These are phyloP conservation scores for Tangachromis dhanisi DNA, from an alignment of 2,113 vertebrate species.

Conservation along the genomic window DNA sequence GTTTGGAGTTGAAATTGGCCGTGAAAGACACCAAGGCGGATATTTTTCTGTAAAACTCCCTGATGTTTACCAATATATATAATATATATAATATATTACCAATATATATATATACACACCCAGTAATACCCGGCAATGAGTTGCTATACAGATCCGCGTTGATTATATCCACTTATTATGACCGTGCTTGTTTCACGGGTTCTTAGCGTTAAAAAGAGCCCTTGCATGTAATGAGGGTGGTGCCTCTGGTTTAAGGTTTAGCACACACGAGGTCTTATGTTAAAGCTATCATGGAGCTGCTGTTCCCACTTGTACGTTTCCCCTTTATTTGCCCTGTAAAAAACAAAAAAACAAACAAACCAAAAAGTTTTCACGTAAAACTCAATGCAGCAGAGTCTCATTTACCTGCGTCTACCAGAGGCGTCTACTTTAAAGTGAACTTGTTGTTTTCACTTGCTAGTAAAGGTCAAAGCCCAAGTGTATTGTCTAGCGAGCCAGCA, in stretches of 20 bases:
- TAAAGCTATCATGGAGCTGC: constrained; percentile 11
- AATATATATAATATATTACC: neutral
- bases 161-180: neutral
- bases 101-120: neutral
- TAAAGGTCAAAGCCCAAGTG: constrained; percentile 42
- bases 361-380: neutral
- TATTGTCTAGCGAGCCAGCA: neutral
- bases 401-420: neutral
- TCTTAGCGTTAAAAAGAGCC: constrained; percentile 41
- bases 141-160: neutral
- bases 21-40: constrained; percentile 83
- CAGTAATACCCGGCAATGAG: neutral
- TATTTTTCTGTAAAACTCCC: neutral
- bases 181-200: constrained; percentile 47
- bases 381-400: neutral
- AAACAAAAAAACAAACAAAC: neutral
- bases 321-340: neutral
- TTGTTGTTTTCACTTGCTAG: constrained; percentile 2
- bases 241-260: constrained; percentile 18
- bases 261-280: neutral
- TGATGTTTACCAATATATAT: neutral
- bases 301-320: neutral
- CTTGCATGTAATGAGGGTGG: constrained; percentile 38
- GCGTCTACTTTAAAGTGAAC: neutral
- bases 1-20: constrained; percentile 98